Conservation (phyloP, 2,797 vertebrate species). For the Muraenolepis orangiensis region DNA sequence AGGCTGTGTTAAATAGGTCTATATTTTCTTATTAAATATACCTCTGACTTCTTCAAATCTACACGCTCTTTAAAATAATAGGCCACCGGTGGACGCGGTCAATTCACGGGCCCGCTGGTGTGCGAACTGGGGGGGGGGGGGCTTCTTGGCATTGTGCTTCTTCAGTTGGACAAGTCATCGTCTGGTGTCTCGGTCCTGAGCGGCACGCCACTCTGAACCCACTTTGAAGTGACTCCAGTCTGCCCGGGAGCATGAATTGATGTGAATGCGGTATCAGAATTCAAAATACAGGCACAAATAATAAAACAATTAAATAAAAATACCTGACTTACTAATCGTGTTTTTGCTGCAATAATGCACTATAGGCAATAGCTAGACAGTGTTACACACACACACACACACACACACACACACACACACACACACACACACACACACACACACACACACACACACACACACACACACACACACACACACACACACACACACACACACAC, state of each 20-base stretch:
- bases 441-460: background rate
- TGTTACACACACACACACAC: background rate
- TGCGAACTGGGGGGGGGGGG: too few relatives aligned
- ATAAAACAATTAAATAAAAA: background rate
- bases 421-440: background rate
- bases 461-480: too few relatives aligned
- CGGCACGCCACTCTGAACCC: too few relatives aligned
- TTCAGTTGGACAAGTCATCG: too few relatives aligned
- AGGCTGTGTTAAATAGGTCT: background rate
- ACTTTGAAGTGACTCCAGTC: slow-evolving; percentile 1
- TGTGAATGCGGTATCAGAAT: slow-evolving; percentile 35
- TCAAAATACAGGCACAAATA: background rate
- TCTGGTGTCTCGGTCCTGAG: too few relatives aligned
- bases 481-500: slow-evolving; percentile 64
- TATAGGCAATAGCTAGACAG: background rate
- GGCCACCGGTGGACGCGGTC: background rate
- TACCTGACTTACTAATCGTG: background rate
- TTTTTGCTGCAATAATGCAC: background rate
- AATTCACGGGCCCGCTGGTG: too few relatives aligned
- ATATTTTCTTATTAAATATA: slow-evolving; percentile 1
- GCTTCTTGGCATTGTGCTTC: too few relatives aligned
- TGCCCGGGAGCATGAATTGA: background rate
- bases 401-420: background rate
- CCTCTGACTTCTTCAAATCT: background rate
- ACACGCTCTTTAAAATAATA: background rate